Evolutionary conservation across 2,888 invertebrate species (phyloP), one percentile per base, ranked within the genome.

Genomic region (Galerucella nymphaeae): DNA sequence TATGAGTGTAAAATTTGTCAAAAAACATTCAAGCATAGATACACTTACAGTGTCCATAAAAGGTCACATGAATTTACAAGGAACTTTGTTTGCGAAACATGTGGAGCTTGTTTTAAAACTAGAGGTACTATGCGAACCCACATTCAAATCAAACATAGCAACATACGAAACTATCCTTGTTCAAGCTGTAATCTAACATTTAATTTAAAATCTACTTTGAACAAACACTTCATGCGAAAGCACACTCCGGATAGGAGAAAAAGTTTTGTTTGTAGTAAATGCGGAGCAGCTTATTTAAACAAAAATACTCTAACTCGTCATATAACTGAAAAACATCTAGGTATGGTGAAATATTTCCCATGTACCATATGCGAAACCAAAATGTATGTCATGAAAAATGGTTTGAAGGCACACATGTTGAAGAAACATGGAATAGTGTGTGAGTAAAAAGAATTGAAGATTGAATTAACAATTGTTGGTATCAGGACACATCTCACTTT

Each of bases 71-170:
- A 81, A 13, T 75, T 81, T 75, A 80, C 81, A 0, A 77, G 80
- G 53, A 73, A 79, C 61, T 80, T 77, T 53, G 75, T 82, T 23
- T 83, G 83, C 53, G 83, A 83, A 67, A 66, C 76, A 2, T 83
- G 83, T 63, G 83, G 83, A 2, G 75, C 79, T 41, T 76, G 77
- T 38, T 83, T 83, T 66, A 82, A 81, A 30, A 81, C 80, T 62
- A 78, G 75, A 62, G 77, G 79, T 20, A 82, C 82, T 18, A 71
- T 83, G 55, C 80, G 78, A 65, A 82, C 81, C 1, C 83, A 83
- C 65, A 77, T 75, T 4, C 72, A 75, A 14, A 68, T 83, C 41
- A 74, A 81, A 23, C 83, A 83, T 69, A 74, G 78, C 57, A 79
- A 79, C 67, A 77, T 79, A 10, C 76, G 81, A 1, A 81, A 83